Evolutionary conservation across 2,113 vertebrate species (phyloP).

Genomic region (Phycodurus eques): DNA sequence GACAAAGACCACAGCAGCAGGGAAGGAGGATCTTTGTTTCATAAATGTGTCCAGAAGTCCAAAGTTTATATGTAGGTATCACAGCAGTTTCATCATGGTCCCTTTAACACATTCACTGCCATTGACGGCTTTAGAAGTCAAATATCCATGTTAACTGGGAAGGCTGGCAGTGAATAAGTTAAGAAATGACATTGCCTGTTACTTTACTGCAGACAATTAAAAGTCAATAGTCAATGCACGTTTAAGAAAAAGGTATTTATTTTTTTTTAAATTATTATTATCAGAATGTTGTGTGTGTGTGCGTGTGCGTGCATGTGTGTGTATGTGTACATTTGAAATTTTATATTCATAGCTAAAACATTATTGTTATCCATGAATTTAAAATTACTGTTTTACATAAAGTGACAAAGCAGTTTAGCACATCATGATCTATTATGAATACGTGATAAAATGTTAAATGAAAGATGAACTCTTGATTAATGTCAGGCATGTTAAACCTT

Average conservation of each 20-base stretch:
- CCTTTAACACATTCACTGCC: background rate
- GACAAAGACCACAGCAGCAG: constrained; percentile 28
- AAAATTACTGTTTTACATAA: background rate
- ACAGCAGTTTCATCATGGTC: background rate
- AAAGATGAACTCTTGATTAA: background rate
- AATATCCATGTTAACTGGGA: too few species aligned
- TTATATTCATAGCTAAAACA: background rate
- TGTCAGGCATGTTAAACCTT: constrained; percentile 39
- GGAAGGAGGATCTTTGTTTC: constrained; percentile 28
- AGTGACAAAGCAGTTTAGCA: background rate
- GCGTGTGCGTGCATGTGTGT: background rate
- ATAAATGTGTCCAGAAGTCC: constrained; percentile 53
- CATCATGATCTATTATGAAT: background rate
- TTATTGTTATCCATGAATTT: background rate
- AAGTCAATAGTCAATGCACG: background rate
- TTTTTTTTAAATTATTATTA: background rate
- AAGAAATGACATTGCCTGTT: background rate
- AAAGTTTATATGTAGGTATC: constrained; percentile 40
- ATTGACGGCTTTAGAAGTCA: too few species aligned
- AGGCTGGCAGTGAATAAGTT: too few species aligned
- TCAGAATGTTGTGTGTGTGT: background rate
- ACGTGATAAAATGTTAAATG: background rate
- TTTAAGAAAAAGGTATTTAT: background rate
- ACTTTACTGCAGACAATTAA: background rate
- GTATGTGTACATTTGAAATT: background rate